These are phyloP conservation scores for Antennarius maculatus DNA, from an alignment of 2,797 vertebrate genomes.

Conservation along the genomic window DNA sequence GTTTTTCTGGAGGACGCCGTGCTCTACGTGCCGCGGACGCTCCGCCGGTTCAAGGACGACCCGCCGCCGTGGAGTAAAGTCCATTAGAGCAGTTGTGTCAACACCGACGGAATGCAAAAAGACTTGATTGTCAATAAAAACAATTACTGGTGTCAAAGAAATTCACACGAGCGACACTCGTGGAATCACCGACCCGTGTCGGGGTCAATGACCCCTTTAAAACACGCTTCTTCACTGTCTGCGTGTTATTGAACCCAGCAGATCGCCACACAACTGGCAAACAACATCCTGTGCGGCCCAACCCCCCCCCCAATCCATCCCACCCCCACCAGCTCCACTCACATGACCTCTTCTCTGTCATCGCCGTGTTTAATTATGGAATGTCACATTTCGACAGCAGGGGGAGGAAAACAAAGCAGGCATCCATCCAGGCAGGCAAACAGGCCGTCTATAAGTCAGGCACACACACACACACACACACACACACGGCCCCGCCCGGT, in stretches of 20 bases:
- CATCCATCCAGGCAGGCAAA: constrained; percentile 28
- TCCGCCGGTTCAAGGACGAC: constrained; percentile 30
- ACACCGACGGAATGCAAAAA: constrained; percentile 24
- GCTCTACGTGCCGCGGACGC: constrained; percentile 14
- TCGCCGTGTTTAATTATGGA: constrained; percentile 65
- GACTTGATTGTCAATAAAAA: constrained; percentile 28
- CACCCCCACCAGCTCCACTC: constrained; percentile 56
- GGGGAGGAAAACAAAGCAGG: constrained; percentile 42
- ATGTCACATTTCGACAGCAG: constrained; percentile 54
- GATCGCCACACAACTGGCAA: constrained; percentile 70
- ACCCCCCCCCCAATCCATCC: constrained; percentile 12
- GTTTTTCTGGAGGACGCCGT: constrained; percentile 11
- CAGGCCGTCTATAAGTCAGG: constrained; percentile 1
- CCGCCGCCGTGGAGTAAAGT: constrained; percentile 19
- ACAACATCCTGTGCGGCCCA: constrained; percentile 60
- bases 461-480: constrained; percentile 29
- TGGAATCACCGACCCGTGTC: not conserved
- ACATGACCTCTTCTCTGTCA: constrained; percentile 59
- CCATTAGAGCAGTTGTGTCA: constrained; percentile 19
- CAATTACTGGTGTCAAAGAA: constrained; percentile 11
- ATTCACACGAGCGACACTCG: not conserved
- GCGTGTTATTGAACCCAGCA: constrained; percentile 57
- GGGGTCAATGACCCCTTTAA: constrained; percentile 2
- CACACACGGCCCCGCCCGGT: not conserved
- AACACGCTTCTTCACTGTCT: constrained; percentile 25